Base-by-base conservation (phyloP, 1,140 invertebrate genomes). In the Lordiphosa collinella region DNA sequence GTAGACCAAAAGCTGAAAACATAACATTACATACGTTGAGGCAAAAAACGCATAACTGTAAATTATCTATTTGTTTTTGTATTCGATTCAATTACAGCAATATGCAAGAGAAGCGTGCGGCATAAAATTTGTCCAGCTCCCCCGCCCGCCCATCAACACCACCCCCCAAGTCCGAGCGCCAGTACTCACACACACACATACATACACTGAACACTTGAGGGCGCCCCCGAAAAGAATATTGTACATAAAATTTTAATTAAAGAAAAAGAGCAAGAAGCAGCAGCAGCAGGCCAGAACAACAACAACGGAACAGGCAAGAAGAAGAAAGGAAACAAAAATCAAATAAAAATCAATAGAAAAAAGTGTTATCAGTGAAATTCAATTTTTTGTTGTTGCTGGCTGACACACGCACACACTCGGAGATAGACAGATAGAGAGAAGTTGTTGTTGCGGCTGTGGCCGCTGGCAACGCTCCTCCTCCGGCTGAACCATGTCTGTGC, bases 401-500 rank as follows among this genome's bases (percentile, higher is more conserved):
- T 12, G 32, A 11, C 49, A 25, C 12, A 32, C 14, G 25, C 13
- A 18, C 29, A 22, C 47, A 49, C n/a, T n/a, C 9, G 35, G 14
- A 38, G 22, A 46, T 32, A 60, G 60, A 51, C 50, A 67, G 38
- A 16, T 11, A 49, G 29, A 29, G 53, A 44, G 43, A 37, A 29
- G 25, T 29, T 29, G 25, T 29, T 29, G 25, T 29, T 29, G 44
- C 53, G 55, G 51, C 72, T 67, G 52, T 49, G 48, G 53, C 62
- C 68, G 70, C 62, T 53, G 47, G 57, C 56, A 52, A 44, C 56
- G 61, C 62, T 35, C 34, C 47, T 34, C 35, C 34, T 44, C 40
- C 58, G 18, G 38, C 56, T 11, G 16, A 41, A 78, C 34, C 71
- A 94, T 94, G 93, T 91, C 93, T 57, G 92, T 93, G 89, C 95